Percentiles rank a stretch among this genome's conserved stretches.
phyloP scores from a whole-genome alignment of 2,113 vertebrate species.

The Budorcas taxicolor region DNA sequence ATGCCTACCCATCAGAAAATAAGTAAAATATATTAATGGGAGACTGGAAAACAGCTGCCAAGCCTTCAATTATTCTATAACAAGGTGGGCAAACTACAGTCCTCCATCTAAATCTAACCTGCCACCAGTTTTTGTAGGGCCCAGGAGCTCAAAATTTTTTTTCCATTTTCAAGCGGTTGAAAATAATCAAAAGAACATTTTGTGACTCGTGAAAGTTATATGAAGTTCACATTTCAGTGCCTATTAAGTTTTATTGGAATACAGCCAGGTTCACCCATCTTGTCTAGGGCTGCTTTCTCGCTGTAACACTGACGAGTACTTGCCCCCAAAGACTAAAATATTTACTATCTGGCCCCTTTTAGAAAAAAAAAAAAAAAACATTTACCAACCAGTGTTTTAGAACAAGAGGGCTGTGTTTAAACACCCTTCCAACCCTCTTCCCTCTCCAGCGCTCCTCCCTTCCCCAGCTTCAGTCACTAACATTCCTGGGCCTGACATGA shows the following conservation, averaged over 20 bases:
- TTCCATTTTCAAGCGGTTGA: conserved; percentile 20
- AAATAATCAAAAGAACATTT: conserved; percentile 26
- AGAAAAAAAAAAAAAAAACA: not conserved
- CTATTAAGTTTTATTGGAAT: conserved; percentile 39
- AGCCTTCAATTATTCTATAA: conserved; percentile 42
- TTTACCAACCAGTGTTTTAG: not conserved
- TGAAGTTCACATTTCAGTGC: conserved; percentile 7
- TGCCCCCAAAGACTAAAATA: not conserved
- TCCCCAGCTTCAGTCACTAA: not conserved
- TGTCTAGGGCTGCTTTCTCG: not conserved
- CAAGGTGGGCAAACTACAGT: conserved; percentile 21
- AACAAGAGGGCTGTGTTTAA: not conserved
- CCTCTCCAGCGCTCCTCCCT: not conserved
- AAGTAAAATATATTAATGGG: conserved; percentile 28
- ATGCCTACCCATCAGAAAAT: not conserved
- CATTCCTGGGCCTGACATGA: not conserved
- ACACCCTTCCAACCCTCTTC: not conserved
- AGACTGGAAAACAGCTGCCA: conserved; percentile 2
- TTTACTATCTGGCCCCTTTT: not conserved
- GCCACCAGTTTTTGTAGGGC: not conserved
- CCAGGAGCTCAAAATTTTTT: not conserved
- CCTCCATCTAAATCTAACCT: not conserved
- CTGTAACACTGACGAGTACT: not conserved
- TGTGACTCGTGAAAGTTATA: not conserved
- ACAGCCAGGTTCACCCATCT: not conserved